phyloP scores from a whole-genome alignment of 35 echinoderm and acorn worm genomes.

The Lytechinus pictus region DNA sequence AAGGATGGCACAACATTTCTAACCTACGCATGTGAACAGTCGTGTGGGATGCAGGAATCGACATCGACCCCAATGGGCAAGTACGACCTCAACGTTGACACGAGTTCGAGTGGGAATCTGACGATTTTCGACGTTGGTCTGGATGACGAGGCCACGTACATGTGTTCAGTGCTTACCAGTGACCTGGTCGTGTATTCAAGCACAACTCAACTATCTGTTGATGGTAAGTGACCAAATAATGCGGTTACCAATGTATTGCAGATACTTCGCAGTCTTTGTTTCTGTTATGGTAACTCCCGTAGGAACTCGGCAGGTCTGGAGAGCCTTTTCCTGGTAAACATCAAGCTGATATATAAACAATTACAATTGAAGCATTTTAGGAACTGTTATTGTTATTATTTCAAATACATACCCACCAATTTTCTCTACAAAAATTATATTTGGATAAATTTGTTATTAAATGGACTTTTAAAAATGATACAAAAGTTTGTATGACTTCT shows the following conservation, averaged over 20 bases:
- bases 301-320: not conserved
- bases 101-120: constrained; percentile 16
- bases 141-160: not conserved
- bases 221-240: constrained; percentile 23
- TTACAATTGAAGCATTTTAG: not conserved
- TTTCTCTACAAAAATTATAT: no score
- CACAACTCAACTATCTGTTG: not conserved
- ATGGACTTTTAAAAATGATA: no score
- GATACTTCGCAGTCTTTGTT: not conserved
- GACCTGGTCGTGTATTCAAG: constrained; percentile 11
- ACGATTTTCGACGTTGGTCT: not conserved
- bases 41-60: not conserved
- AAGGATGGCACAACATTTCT: not conserved
- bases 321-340: no score
- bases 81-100: constrained; percentile 46
- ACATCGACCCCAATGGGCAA: not conserved
- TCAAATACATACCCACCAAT: no score
- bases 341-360: no score
- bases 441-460: no score
- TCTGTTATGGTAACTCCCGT: not conserved
- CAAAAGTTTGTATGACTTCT: not conserved
- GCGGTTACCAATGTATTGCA: not conserved
- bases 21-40: not conserved
- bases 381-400: no score
- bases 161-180: constrained; percentile 23